Evolutionary conservation across 1,140 invertebrate genomes (phyloP), one percentile per base, ranked within the genome.

Genomic region (Delia radicum): DNA sequence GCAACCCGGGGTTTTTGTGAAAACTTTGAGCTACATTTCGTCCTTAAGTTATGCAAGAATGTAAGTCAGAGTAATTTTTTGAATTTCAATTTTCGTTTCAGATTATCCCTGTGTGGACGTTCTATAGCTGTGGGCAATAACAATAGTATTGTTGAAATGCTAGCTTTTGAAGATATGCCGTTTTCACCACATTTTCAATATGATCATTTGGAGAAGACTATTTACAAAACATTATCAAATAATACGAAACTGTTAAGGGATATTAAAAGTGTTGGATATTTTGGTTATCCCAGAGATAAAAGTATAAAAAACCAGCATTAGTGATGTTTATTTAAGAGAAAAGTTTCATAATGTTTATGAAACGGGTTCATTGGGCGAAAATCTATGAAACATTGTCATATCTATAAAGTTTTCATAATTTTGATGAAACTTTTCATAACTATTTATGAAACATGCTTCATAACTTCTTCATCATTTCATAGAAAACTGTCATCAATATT

Each of bases 91-190:
- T 71, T 24, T 69, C 55, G 7, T 10, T 21, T 76, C 8, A 87
- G 90, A 48, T 93, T 94, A 80, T 90, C 90, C 0, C 76, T 83
- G 2, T 90, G 89, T 42, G 93, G 92, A 0, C 89, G 91, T 28
- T 92, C 92, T 72, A 81, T 94, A 7, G 87, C 92, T 4, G 89
- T 90, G 2, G 91, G 89, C 0, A 92, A 93, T 80, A 87, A 90
- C 5, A 81, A 88, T 18, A 92, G 93, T 1, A 86, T 87, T 42
- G 86, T 93, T 3, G 88, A 92, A 75, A 88, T 93, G 21, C 91
- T 91, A 77, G 89, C 90, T 77, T 87, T 94, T 8, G 88, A 91
- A 78, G 90, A 92, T 63, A 92, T 93, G 85, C 91, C 92, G 0
- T 90, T 92, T 79, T 87, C 91, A 0, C 89, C 92, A 2, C 92